Conservation (phyloP, 2,113 vertebrate species). For the Etheostoma cragini region DNA sequence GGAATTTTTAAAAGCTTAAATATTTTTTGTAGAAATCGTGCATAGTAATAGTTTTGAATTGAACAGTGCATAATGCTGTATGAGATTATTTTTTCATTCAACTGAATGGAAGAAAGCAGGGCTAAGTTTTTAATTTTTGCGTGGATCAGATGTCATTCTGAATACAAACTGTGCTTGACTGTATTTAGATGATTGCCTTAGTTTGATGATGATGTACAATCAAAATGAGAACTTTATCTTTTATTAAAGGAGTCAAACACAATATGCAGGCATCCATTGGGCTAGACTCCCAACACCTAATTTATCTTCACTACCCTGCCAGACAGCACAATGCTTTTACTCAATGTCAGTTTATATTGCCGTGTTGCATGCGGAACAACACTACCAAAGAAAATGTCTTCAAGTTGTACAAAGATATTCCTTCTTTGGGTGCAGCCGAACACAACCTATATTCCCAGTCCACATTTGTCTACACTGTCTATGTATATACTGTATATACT, state of each 20-base stretch:
- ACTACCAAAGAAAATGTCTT: background rate
- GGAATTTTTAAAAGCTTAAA: background rate
- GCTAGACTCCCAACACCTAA: background rate
- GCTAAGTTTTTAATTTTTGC: background rate
- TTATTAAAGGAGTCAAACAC: conserved; percentile 1
- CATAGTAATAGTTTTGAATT: background rate
- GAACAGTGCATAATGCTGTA: background rate
- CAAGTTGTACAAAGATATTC: background rate
- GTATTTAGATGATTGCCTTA: background rate
- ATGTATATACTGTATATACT: no score
- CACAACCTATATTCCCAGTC: background rate
- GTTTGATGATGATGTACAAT: background rate
- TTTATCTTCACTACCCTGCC: background rate
- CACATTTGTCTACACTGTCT: background rate
- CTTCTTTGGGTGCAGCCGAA: background rate
- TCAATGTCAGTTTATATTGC: background rate
- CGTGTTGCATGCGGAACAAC: background rate
- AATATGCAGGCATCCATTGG: background rate
- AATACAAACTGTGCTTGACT: background rate
- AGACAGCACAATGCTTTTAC: conserved; percentile 6
- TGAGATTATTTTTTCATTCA: background rate
- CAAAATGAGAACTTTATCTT: background rate
- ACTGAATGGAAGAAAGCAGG: background rate
- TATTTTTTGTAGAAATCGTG: background rate
- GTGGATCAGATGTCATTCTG: background rate